Evolutionary conservation across 2,113 vertebrate species (phyloP).

Genomic region (Plotosus lineatus): DNA sequence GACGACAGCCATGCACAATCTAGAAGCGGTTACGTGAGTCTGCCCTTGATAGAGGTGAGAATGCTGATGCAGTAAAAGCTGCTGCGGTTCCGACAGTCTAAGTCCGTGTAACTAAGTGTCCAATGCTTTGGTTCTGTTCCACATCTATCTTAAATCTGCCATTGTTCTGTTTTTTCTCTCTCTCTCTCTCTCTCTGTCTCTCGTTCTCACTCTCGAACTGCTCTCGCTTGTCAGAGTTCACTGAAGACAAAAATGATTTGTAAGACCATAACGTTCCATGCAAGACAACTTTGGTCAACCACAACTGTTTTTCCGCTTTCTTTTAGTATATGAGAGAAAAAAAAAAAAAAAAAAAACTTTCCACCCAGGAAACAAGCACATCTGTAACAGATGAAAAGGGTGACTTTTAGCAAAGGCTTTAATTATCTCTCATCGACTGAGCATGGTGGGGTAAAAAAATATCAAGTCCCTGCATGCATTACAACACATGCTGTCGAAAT

Average conservation of each 20-base stretch:
- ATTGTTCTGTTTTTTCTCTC: slow-evolving; percentile 5
- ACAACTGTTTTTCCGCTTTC: slow-evolving; percentile 34
- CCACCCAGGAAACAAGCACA: slow-evolving; percentile 44
- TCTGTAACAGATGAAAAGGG: slow-evolving; percentile 25
- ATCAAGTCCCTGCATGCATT: background rate
- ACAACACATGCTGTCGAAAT: background rate
- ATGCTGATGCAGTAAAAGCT: slow-evolving; percentile 11
- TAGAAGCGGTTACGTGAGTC: background rate
- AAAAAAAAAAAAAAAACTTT: slow-evolving; percentile 23
- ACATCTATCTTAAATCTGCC: slow-evolving; percentile 2
- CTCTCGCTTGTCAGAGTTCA: background rate
- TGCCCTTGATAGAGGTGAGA: slow-evolving; percentile 13
- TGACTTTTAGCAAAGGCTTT: background rate
- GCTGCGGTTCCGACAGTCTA: slow-evolving; percentile 14
- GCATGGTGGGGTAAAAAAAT: background rate
- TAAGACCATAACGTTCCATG: slow-evolving; percentile 19
- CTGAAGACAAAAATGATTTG: slow-evolving; percentile 27
- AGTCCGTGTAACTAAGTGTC: background rate
- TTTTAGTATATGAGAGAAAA: slow-evolving; percentile 14
- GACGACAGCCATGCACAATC: background rate
- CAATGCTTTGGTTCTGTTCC: background rate
- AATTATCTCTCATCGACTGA: slow-evolving; percentile 12
- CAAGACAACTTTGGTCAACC: slow-evolving; percentile 38
- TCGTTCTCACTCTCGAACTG: background rate
- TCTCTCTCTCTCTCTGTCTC: too few relatives aligned